These are phyloP conservation scores for Catostomus latipinnis DNA, from an alignment of 2,797 vertebrate species.

Conservation along the genomic window DNA sequence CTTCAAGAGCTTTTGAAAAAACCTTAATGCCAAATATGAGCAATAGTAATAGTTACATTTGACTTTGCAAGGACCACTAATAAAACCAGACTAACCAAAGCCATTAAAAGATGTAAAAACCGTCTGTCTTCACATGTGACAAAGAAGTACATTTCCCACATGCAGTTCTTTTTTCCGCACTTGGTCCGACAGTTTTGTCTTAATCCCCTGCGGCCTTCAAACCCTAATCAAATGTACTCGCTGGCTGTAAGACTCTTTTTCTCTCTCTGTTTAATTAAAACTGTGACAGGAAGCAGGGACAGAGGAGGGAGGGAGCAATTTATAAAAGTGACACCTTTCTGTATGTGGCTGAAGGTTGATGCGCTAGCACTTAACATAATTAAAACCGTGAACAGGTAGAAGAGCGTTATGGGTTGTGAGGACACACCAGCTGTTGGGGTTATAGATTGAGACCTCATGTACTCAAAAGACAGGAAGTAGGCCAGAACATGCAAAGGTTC, in stretches of 20 bases:
- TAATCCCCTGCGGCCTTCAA: conserved; percentile 37
- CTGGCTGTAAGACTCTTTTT: conserved; percentile 30
- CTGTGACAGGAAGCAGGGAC: conserved; percentile 61
- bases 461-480: not conserved
- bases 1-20: no score
- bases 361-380: conserved; percentile 64
- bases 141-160: not conserved
- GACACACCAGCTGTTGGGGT: conserved; percentile 22
- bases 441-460: conserved; percentile 11
- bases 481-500: not conserved
- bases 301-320: conserved; percentile 61
- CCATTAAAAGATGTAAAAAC: not conserved
- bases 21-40: no score
- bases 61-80: no score
- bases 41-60: no score
- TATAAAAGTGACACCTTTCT: conserved; percentile 68
- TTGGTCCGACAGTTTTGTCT: conserved; percentile 4
- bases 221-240: conserved; percentile 44
- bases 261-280: conserved; percentile 67
- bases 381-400: conserved; percentile 34
- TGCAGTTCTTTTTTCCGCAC: not conserved
- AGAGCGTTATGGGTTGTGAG: conserved; percentile 18
- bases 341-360: conserved; percentile 58
- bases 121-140: not conserved
- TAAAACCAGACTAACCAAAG: not conserved